Evolutionary conservation across 2,113 vertebrate species (phyloP).

Genomic region (Raja brachyura): DNA sequence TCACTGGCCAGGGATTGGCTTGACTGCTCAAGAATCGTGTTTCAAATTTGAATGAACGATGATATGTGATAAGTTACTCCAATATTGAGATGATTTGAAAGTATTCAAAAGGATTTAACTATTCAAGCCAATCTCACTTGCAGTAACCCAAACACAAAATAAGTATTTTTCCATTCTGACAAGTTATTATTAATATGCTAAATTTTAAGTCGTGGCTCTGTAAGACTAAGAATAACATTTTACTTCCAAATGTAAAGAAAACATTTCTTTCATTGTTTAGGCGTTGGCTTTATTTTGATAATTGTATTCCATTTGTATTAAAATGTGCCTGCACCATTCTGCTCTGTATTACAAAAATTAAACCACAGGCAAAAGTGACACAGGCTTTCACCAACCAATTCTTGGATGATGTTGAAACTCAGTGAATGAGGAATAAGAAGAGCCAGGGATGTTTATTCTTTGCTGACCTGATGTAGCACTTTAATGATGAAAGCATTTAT

Average conservation of each 20-base stretch:
- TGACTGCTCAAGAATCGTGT: background rate
- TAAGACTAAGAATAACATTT: background rate
- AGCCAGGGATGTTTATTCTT: background rate
- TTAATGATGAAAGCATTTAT: background rate
- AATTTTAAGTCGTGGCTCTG: background rate
- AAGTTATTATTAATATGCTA: background rate
- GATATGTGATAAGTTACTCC: background rate
- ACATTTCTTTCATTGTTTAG: background rate
- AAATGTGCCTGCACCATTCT: background rate
- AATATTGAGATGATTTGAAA: background rate
- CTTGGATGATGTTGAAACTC: background rate
- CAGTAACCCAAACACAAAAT: background rate
- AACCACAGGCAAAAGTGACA: background rate
- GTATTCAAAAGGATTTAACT: background rate
- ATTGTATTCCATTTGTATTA: background rate
- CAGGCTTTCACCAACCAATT: background rate
- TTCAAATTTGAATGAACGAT: conserved; percentile 1
- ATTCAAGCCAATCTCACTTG: background rate
- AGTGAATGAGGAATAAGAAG: background rate
- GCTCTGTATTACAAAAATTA: background rate
- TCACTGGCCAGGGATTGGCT: background rate
- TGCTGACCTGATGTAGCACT: background rate
- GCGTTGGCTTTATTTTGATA: background rate
- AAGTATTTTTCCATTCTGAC: background rate
- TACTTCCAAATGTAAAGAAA: background rate